phyloP scores from a whole-genome alignment of 2,888 invertebrate species.

The Mesorhabditis spiculigera region DNA sequence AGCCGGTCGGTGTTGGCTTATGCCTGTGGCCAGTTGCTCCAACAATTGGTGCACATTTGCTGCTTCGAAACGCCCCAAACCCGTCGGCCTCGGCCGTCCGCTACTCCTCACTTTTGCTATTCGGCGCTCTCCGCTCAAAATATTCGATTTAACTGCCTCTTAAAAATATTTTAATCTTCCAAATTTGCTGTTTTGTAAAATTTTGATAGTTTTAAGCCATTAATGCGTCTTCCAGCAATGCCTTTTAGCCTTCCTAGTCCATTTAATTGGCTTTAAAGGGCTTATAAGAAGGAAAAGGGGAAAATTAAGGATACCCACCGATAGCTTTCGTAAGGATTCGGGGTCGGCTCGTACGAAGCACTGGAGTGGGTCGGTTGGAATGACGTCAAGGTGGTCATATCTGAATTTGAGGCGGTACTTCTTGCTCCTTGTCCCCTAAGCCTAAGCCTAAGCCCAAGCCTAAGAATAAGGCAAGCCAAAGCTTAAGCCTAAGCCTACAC shows the following conservation, averaged over 20 bases:
- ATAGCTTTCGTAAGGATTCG: background rate
- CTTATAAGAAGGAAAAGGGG: too few species aligned
- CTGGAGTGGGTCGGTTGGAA: background rate
- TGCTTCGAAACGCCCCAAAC: background rate
- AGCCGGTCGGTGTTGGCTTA: background rate
- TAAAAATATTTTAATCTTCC: background rate
- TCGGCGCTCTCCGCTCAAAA: slow-evolving; percentile 1
- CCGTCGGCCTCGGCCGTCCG: too few species aligned
- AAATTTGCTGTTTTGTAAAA: background rate
- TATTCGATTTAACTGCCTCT: background rate
- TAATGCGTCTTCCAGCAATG: too few species aligned
- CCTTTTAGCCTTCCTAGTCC: too few species aligned
- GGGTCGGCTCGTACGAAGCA: background rate
- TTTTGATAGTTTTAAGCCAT: background rate
- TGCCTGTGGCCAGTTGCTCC: background rate
- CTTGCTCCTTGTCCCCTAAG: background rate
- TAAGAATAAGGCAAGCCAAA: too few species aligned
- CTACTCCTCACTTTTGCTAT: background rate
- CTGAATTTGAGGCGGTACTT: background rate
- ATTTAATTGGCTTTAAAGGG: too few species aligned
- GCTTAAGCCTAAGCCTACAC: too few species aligned
- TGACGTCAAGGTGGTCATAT: background rate
- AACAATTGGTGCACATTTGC: slow-evolving; percentile 6
- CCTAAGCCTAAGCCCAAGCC: too few species aligned
- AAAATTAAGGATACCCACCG: background rate